Conservation (phyloP, 2,888 invertebrate species). For the Pseudoips prasinana region DNA sequence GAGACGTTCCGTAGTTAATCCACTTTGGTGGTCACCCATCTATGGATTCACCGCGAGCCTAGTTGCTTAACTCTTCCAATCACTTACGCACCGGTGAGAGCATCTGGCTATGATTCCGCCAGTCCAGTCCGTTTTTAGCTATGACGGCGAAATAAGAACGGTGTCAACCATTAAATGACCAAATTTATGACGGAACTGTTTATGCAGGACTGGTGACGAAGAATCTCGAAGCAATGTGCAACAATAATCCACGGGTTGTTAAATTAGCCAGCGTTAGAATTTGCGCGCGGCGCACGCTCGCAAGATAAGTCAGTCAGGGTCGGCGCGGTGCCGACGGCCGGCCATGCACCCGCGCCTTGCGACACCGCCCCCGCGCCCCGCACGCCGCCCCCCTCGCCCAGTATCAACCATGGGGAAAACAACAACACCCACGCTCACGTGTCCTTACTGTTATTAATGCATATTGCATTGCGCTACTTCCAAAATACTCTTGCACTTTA, state of each 20-base stretch:
- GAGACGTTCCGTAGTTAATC: no score
- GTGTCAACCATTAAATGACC: no score
- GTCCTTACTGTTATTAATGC: slow-evolving; percentile 49
- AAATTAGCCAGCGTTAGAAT: slow-evolving; percentile 77
- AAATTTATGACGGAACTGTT: no score
- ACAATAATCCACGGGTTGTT: slow-evolving; percentile 60
- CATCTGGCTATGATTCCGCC: no score
- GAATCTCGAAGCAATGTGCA: slow-evolving; percentile 35
- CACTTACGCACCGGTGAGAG: no score
- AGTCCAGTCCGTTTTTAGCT: no score
- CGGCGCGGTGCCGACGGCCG: slow-evolving; percentile 79
- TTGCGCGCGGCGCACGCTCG: slow-evolving; percentile 78
- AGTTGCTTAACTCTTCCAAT: no score
- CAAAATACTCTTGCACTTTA: slow-evolving; percentile 39
- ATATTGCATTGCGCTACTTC: slow-evolving; percentile 48
- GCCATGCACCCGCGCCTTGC: slow-evolving; percentile 77
- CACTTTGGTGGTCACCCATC: no score
- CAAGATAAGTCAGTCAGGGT: slow-evolving; percentile 82
- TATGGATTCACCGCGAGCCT: no score
- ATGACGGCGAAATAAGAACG: no score
- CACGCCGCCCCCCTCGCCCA: slow-evolving; percentile 24
- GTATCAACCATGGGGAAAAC: slow-evolving; percentile 58
- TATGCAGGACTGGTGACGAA: no score
- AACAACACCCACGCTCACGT: slow-evolving; percentile 57
- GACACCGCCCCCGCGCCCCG: slow-evolving; percentile 50